Base-by-base conservation (phyloP, 2,888 invertebrate genomes). In the Drosophila neonasuta region DNA sequence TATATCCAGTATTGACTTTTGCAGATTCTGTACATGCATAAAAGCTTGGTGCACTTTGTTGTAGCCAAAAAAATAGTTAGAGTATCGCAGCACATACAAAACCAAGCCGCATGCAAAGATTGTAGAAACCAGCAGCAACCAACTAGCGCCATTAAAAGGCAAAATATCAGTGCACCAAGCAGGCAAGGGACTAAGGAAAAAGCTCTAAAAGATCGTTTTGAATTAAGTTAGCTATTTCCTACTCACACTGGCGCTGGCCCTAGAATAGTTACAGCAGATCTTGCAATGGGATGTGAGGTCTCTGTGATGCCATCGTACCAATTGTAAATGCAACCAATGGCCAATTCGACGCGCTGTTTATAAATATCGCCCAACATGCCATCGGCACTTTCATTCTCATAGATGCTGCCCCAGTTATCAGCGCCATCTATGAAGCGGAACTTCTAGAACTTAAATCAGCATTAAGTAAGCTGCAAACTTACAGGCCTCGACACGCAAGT, bases 301-400 rank as follows among this genome's bases (percentile, higher is more conserved):
- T 90, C 90, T 11, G 89, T 89, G 4, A 89, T 78, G 29, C 85
- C 79, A 62, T 89, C 73, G 36, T 90, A 90, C 90, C 90, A 90
- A 65, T 90, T 90, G 69, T 90, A 90, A 15, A 90, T 86, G 58
- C 90, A 90, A 1, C 90, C 90, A 48, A 90, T 88, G 39, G 89
- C 89, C 67, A 90, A 34, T 54, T 90, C 90, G 1, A 87, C 86
- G 10, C 87, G 79, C 34, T 89, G 88, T 2, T 78, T 79, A 44
- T 89, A 90, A 2, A 90, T 66, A 32, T 88, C 89, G 0, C 90
- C 90, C 62, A 90, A 57, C 87, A 90, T 86, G 20, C 90, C 90
- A n/a, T 82, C 77, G 1, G 88, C 85, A 11, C 87, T 76, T 4
- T 84, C 90, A 45, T 90, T 90, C 34, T 89, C 88, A 36, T 81